Evolutionary conservation across 2,888 invertebrate genomes (phyloP), one percentile per base, ranked within the genome.

Genomic region (Idaea dimidiata): DNA sequence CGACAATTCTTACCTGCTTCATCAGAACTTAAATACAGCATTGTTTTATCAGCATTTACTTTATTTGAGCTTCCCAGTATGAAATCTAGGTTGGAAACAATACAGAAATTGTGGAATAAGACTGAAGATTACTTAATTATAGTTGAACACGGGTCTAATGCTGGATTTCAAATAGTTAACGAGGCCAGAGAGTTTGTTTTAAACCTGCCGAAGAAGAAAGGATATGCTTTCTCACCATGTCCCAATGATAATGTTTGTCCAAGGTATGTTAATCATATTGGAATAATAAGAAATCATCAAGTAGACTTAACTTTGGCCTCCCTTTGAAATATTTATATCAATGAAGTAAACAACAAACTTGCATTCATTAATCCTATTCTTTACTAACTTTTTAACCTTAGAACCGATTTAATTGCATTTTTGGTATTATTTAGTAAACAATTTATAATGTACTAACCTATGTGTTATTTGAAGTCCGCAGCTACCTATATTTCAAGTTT

Each of bases 111-210:
- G 8, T 99, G 98, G 98, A 95, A 94, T 61, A 98, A 97, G 89
- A 97, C 98, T 0, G 93, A 95, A 70, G 94, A 95, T 14, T 97
- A 96, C 81, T 87, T 99, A 78, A 93, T 99, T 16, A 91, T 99
- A 5, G 94, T 97, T 0, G 98, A 99, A 86, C 94, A 96, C 70
- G 98, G 98, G 6, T 95, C 96, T 0, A 95, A 94, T 68, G 95
- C 96, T 55, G 98, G 98, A 1, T 98, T 96, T 79, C 93, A 94
- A 80, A 93, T 97, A 72, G 91, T 99, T 0, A 95, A 96, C 72
- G 98, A 99, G 91, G 97, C 96, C 0, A 93, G 98, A 74, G 96
- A 97, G 71, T 96, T 95, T 80, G 89, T 99, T 43, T 84, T 97
- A 1, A 93, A 94, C 80, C 79, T 94, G 62, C 69, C 33, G 71